A percentile compares a stretch with the other conserved stretches of the same genome.
These are phyloP conservation scores for Macrotrachela quadricornifera DNA, from an alignment of 1,140 invertebrate genomes.

Conservation along the genomic window DNA sequence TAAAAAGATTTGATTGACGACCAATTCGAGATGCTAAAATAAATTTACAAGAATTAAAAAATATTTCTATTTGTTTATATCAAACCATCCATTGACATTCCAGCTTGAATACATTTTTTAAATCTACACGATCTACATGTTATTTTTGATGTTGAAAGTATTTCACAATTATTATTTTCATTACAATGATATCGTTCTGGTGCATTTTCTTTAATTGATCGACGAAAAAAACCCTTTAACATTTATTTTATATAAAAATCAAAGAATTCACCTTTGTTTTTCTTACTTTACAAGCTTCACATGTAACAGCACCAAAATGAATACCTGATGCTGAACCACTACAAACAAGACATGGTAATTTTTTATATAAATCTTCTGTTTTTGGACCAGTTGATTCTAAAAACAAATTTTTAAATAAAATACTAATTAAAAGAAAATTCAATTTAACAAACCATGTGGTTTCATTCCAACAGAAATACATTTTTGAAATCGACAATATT, in stretches of 20 bases:
- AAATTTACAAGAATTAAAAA: no score
- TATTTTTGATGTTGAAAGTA: constrained; percentile 81
- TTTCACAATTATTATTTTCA: constrained; percentile 43
- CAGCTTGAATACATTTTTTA: constrained; percentile 72
- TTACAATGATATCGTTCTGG: constrained; percentile 30
- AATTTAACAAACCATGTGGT: constrained; percentile 40
- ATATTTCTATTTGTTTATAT: neutral
- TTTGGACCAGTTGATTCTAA: neutral
- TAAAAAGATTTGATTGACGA: constrained; percentile 6
- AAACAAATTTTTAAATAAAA: neutral
- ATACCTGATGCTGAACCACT: constrained; percentile 80
- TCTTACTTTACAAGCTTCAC: constrained; percentile 71
- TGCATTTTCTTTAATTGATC: constrained; percentile 63
- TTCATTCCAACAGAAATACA: constrained; percentile 99
- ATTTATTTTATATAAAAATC: constrained; percentile 22
- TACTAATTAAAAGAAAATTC: no score
- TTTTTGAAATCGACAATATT: constrained; percentile 87
- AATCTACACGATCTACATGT: constrained; percentile 79
- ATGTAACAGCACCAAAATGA: constrained; percentile 86
- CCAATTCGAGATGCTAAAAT: neutral
- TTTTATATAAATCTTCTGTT: neutral
- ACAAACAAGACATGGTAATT: constrained; percentile 44
- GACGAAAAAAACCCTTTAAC: constrained; percentile 80
- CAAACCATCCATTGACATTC: constrained; percentile 90
- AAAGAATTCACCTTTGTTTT: constrained; percentile 37